A percentile compares a stretch with the other conserved stretches of the same genome.
phyloP scores from a whole-genome alignment of 2,113 vertebrate species.

The Coptodon rendalli region DNA sequence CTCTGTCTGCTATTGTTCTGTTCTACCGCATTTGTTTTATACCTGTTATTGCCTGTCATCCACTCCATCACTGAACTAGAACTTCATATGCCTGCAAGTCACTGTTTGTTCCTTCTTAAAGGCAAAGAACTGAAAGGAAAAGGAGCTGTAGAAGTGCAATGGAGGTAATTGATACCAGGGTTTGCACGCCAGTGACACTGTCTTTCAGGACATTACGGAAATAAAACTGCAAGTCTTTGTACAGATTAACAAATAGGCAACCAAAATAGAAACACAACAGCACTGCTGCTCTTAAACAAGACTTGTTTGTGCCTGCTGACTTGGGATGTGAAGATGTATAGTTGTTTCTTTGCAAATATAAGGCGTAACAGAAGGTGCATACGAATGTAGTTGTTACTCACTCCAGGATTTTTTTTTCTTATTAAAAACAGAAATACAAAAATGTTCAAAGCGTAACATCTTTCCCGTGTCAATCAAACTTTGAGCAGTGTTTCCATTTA shows the following conservation, averaged over 20 bases:
- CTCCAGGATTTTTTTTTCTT: not conserved
- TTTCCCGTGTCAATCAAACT: not conserved
- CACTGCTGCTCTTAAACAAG: not conserved
- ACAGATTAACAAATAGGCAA: constrained; percentile 33
- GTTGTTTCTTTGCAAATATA: constrained; percentile 16
- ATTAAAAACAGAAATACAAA: not conserved
- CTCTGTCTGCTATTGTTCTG: constrained; percentile 37
- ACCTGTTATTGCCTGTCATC: constrained; percentile 58
- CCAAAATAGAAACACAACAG: constrained; percentile 40
- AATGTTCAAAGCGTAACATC: not conserved
- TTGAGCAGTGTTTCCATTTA: not conserved
- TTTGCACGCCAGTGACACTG: constrained; percentile 29
- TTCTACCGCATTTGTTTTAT: constrained; percentile 50
- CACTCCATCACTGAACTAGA: constrained; percentile 44
- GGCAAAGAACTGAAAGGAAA: constrained; percentile 15
- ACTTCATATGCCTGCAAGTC: constrained; percentile 54
- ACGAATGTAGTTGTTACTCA: not conserved
- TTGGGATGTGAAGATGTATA: not conserved
- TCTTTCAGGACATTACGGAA: constrained; percentile 59
- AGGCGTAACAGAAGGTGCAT: not conserved
- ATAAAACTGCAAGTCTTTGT: constrained; percentile 42
- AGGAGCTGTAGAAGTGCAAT: constrained; percentile 22
- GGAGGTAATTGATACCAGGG: constrained; percentile 68
- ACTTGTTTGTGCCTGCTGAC: constrained; percentile 20
- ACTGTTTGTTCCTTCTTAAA: constrained; percentile 54